Evolutionary conservation across 2,797 vertebrate genomes (phyloP), one percentile per base, ranked within the genome.

Genomic region (Hydrocynus forskahlii): DNA sequence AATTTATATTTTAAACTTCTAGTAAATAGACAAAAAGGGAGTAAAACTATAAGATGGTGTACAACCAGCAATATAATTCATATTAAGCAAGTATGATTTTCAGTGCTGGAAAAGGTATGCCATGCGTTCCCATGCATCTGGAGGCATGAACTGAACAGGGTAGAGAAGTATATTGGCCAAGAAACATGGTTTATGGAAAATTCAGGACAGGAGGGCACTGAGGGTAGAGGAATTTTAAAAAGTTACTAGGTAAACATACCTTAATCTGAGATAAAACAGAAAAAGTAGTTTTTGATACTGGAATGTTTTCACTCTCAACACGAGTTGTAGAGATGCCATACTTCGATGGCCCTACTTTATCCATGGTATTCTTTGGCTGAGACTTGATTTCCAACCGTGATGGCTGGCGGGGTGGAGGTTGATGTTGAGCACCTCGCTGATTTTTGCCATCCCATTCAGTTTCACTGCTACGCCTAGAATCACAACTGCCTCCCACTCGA

Each of bases 221-320:
- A 7, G 29, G 48, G 9, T 7, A 9, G 5, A 45, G 9, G 64
- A 1, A 6, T 9, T 13, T 8, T 73, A 55, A 16, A 35, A 63
- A 23, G 1, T 1, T 0, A 50, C 7, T 25, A 48, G 6, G 38
- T 45, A 73, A 40, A 92, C 93, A 69, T 92, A 95, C 94, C 94
- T 95, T 90, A 57, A 87, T 80, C 40, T 88, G 88, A 21, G 90
- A 84, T 83, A 89, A 60, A 68, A 89, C 75, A 7, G 81, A 88
- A 82, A 81, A 81, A 80, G 83, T 35, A 71, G 84, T 57, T 82
- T 77, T 74, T 54, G 84, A 80, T 84, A 59, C 69, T 81, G 81
- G 45, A n/a, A 78, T 70, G 73, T 78, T 81, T 67, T 87, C 80
- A 71, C 19, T 68, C 79, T 88, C 86, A 52, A 78, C 54, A 50